Conservation (phyloP, 2,797 vertebrate genomes). For the Channallabes apus region DNA sequence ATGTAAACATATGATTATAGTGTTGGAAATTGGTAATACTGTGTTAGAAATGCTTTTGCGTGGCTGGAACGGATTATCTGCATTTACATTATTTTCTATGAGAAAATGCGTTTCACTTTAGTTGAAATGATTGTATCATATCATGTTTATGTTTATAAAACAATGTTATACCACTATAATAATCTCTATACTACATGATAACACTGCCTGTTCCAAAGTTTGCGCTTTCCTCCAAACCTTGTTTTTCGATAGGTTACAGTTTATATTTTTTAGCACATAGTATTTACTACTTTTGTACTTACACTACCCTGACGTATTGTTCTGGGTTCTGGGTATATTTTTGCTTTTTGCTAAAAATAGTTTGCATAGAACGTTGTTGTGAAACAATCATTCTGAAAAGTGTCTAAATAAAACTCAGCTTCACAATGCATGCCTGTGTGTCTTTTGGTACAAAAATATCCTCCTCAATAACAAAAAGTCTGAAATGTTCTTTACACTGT, state of each 20-base stretch:
- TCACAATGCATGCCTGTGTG: not conserved
- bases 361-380: not conserved
- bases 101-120: not conserved
- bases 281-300: slow-evolving; percentile 1
- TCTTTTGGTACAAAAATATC: slow-evolving; percentile 5
- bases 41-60: no score
- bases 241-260: not conserved
- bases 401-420: not conserved
- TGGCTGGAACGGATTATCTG: no score
- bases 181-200: not conserved
- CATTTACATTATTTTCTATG: no score
- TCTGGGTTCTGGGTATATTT: not conserved
- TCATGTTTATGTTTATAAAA: not conserved
- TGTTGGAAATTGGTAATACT: no score
- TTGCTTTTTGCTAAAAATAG: not conserved
- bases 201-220: not conserved
- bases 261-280: not conserved
- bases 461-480: not conserved
- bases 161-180: not conserved
- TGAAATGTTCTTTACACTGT: slow-evolving; percentile 3
- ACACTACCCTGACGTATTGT: not conserved
- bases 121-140: not conserved
- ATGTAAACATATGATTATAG: no score
- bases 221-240: not conserved
- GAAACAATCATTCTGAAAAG: not conserved